Evolutionary conservation across 2,888 invertebrate species (phyloP), one percentile per base, ranked within the genome.

Genomic region (Eristalis intricaria): DNA sequence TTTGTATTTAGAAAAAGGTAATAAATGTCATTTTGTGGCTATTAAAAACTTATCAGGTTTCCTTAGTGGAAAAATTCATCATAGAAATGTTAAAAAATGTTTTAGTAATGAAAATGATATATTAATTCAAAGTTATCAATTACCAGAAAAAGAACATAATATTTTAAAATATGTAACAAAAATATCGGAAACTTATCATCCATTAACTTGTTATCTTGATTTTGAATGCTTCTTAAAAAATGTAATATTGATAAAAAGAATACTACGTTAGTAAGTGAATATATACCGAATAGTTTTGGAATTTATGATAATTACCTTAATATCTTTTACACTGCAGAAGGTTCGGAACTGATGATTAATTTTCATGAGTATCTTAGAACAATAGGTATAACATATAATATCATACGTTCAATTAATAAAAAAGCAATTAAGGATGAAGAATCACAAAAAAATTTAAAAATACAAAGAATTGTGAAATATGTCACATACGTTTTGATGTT

Each of bases 311-410:
- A 69, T 56, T 56, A 56, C 32, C 56, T 56, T 3, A 69, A 69
- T 56, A 29, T n/a, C n/a, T 56, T 50, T 29, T 19, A 29, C 50
- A 56, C 32, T 40, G 5, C 61, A 71, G 19, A 61, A 71, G 61
- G 26, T 13, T 38, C 38, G 40, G 26, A 38, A 13, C 43, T 71
- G 71, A 19, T 71, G 32, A 29, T 43, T 23, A 61, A 71, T 43
- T 40, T 61, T 71, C 71, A 71, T 71, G 61, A 13, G 60, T 38
- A 61, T 61, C 61, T 71, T 40, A 71, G 19, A 71, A n/a, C 11
- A 71, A 26, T 43, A 43, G 71, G 26, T 43, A 40, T 23, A 60
- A 35, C 22, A 60, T 70, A 70, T 70, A 71, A 43, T 29, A 71
- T 40, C 60, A 71, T 61, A 61, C 11, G 7, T 71, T 61, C 23